phyloP scores from a whole-genome alignment of 2,113 vertebrate genomes.

The Lepisosteus osseus region DNA sequence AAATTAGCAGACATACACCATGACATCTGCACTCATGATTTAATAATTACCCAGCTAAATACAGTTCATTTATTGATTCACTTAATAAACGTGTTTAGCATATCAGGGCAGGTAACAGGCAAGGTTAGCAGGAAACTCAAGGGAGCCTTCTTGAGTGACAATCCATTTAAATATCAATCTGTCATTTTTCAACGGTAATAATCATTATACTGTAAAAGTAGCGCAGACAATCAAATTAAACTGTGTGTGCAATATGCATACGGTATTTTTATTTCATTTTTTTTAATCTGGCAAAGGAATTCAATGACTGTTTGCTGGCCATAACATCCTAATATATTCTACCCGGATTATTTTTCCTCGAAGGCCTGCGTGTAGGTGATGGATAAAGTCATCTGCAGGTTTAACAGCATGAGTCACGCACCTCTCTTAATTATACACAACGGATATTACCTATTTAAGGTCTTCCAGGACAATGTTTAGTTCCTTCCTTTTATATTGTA shows the following conservation, averaged over 20 bases:
- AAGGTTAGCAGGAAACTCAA: background rate
- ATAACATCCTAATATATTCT: too few relatives aligned
- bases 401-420: too few relatives aligned
- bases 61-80: background rate
- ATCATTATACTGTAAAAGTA: background rate
- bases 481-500: too few relatives aligned
- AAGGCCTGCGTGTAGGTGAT: too few relatives aligned
- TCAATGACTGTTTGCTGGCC: too few relatives aligned
- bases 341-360: too few relatives aligned
- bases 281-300: too few relatives aligned
- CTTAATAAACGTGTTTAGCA: background rate
- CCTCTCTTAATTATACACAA: too few relatives aligned
- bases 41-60: background rate
- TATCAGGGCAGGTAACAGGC: background rate
- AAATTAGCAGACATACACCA: background rate
- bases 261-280: too few relatives aligned
- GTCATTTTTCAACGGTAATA: background rate
- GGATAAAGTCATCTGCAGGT: too few relatives aligned
- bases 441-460: too few relatives aligned
- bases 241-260: background rate
- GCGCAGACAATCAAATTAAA: background rate
- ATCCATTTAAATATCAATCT: slow-evolving; percentile 6
- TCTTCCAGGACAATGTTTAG: too few relatives aligned
- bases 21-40: background rate
- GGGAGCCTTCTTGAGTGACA: slow-evolving; percentile 1